Evolutionary conservation across 2,797 vertebrate genomes (phyloP), one percentile per base, ranked within the genome.

Genomic region (Rhinichthys osculus): DNA sequence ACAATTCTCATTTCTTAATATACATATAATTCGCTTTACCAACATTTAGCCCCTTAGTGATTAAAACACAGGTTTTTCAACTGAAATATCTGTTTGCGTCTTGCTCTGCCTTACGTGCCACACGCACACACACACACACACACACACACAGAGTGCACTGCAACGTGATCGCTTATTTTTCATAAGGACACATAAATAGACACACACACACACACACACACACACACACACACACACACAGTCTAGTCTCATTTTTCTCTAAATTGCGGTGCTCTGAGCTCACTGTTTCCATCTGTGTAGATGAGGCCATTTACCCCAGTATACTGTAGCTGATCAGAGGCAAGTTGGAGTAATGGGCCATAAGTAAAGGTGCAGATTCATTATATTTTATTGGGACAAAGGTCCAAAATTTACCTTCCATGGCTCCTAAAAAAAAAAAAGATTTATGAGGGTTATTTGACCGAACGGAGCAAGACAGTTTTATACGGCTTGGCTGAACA

Each of bases 381-480:
- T 66, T 76, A 74, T 67, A 30, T 40, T 83, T 76, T n/a, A 83
- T 27, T 23, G 42, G 57, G 82, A 83, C 44, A 47, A 67, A 79
- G 13, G 38, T 62, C 38, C 40, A 71, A 72, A 74, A 70, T n/a
- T 16, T 33, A 71, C 50, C 19, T 59, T 84, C 33, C 74, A 67
- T 44, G 40, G n/a, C 21, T 42, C 16, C 23, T 30, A 62, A 59
- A 42, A 64, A 64, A 62, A 59, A 42, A 64, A 64, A 78, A 16
- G 13, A 79, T 70, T 83, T 70, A 70, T 78, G 38, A 78, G 27
- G 23, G n/a, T 62, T 79, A 70, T 54, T 71, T 85, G 76, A 69
- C 40, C 5, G 14, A 70, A 62, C 38, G 23, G 66, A 59, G 35
- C 83, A 78, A 27, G 33, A 17, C 17, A 17, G 66, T 70, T 70